These are phyloP conservation scores for Rhinolophus ferrumequinum DNA, from an alignment of 2,113 vertebrate genomes.

Conservation along the genomic window DNA sequence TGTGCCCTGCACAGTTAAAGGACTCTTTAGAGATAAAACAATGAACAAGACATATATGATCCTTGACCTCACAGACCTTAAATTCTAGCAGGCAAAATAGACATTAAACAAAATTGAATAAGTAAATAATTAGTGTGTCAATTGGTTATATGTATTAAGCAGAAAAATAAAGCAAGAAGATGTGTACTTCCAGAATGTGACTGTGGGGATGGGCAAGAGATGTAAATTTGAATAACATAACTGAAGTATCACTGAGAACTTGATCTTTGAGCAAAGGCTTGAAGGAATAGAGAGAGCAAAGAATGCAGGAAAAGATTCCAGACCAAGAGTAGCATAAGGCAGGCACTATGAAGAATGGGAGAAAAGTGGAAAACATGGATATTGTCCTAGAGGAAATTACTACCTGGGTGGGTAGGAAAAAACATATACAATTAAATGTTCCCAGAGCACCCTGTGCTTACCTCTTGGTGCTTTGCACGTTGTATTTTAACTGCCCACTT, in stretches of 20 bases:
- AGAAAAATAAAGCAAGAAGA: not conserved
- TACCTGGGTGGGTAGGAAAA: not conserved
- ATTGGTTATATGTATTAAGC: not conserved
- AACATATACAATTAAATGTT: not conserved
- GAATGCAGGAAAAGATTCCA: not conserved
- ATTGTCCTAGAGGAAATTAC: not conserved
- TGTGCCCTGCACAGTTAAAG: not conserved
- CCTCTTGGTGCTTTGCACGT: not conserved
- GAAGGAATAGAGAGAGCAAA: not conserved
- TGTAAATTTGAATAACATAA: slow-evolving; percentile 27
- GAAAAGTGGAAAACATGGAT: not conserved
- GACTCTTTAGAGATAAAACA: not conserved
- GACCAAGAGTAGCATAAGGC: not conserved
- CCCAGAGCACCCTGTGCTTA: not conserved
- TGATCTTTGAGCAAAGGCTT: slow-evolving; percentile 18
- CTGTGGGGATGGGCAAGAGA: not conserved
- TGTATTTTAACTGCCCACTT: not conserved
- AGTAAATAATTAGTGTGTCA: not conserved
- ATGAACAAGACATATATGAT: not conserved
- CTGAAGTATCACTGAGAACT: not conserved
- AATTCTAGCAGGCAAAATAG: not conserved
- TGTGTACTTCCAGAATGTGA: not conserved
- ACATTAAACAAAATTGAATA: not conserved
- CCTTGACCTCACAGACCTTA: not conserved
- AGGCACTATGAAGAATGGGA: not conserved